Conservation (phyloP, 2,888 invertebrate species). For the Drosophila merina region DNA sequence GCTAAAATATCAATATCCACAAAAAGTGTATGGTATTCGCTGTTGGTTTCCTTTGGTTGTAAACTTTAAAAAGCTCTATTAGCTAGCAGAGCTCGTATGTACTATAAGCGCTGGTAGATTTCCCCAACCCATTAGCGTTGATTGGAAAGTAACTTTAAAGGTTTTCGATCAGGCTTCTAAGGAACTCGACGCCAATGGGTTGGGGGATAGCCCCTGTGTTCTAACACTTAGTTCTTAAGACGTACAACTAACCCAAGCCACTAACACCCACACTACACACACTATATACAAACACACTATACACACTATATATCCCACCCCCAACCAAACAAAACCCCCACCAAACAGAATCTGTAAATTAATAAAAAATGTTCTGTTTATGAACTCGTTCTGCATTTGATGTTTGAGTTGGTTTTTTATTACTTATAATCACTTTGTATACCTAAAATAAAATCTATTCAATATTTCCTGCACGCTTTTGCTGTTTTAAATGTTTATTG, state of each 20-base stretch:
- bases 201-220: slow-evolving; percentile 10
- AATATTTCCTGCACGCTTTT: slow-evolving; percentile 71
- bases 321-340: background rate
- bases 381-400: slow-evolving; percentile 31
- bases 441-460: slow-evolving; percentile 55
- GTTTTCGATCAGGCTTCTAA: background rate
- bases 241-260: slow-evolving; percentile 59
- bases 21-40: slow-evolving; percentile 41
- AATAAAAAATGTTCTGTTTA: slow-evolving; percentile 52
- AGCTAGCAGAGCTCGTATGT: slow-evolving; percentile 8
- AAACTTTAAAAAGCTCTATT: slow-evolving; percentile 12
- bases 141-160: background rate
- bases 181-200: slow-evolving; percentile 19
- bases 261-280: slow-evolving; percentile 28
- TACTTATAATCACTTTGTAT: slow-evolving; percentile 17
- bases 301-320: slow-evolving; percentile 5
- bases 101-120: slow-evolving; percentile 42
- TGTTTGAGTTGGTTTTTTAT: slow-evolving; percentile 31
- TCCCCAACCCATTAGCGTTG: slow-evolving; percentile 5
- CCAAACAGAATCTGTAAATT: slow-evolving; percentile 51
- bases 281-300: slow-evolving; percentile 10
- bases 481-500: slow-evolving; percentile 42
- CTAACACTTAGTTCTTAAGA: slow-evolving; percentile 58
- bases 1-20: slow-evolving; percentile 50
- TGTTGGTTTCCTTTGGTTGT: slow-evolving; percentile 49